Percentiles rank a stretch among this genome's conserved stretches.
These are phyloP conservation scores for Scaptomyza graminum DNA, from an alignment of 1,140 invertebrate genomes.

Conservation along the genomic window DNA sequence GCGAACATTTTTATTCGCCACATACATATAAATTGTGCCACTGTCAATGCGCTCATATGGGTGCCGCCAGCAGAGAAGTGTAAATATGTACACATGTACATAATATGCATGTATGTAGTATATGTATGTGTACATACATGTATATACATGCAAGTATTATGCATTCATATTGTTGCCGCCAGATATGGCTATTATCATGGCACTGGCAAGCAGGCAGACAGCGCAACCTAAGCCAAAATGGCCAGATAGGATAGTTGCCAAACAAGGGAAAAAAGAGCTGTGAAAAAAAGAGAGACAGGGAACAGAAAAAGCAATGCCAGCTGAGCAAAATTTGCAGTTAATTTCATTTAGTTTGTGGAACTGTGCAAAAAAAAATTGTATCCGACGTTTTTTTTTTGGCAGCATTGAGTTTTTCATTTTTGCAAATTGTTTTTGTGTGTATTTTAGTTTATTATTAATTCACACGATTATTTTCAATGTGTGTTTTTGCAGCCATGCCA, in stretches of 20 bases:
- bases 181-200: constrained; percentile 61
- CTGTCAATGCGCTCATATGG: constrained; percentile 20
- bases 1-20: constrained; percentile 37
- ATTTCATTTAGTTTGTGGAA: constrained; percentile 52
- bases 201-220: constrained; percentile 22
- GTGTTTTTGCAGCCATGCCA: constrained; percentile 60
- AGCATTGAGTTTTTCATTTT: constrained; percentile 9
- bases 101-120: constrained; percentile 1
- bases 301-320: constrained; percentile 9
- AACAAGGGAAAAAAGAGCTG: background rate
- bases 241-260: constrained; percentile 64
- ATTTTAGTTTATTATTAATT: constrained; percentile 21
- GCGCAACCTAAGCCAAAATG: constrained; percentile 42
- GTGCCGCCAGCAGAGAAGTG: background rate
- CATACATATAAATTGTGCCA: constrained; percentile 50
- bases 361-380: constrained; percentile 37
- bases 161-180: constrained; percentile 61
- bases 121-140: background rate
- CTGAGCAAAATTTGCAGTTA: constrained; percentile 55
- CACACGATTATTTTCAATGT: constrained; percentile 29
- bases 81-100: constrained; percentile 17
- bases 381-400: constrained; percentile 44
- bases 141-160: background rate
- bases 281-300: background rate
- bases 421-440: constrained; percentile 34